phyloP scores from a whole-genome alignment of 2,797 vertebrate species.

The Coilia nasus region DNA sequence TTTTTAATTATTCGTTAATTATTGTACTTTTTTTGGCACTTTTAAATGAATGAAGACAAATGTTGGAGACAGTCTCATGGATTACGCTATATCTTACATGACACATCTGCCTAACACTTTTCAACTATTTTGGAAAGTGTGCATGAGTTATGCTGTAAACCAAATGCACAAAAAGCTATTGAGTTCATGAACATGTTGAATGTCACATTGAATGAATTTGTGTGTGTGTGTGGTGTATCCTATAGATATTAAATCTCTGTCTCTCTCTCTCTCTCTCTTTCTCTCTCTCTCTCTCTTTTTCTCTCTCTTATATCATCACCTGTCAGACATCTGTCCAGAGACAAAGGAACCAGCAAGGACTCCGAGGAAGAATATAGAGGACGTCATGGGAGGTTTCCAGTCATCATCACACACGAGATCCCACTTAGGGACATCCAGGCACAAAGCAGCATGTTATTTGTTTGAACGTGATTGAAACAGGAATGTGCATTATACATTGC shows the following conservation, averaged over 20 bases:
- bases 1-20: too few relatives aligned
- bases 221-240: neutral
- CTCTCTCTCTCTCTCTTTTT: conserved; percentile 6
- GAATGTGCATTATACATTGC: too few relatives aligned
- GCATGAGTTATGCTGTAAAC: neutral
- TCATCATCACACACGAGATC: conserved; percentile 86
- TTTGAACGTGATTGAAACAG: neutral
- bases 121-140: neutral
- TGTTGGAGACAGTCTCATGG: neutral
- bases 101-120: too few relatives aligned
- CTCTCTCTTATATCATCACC: conserved; percentile 66
- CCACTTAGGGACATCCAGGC: conserved; percentile 79
- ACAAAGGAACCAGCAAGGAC: conserved; percentile 86
- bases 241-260: neutral
- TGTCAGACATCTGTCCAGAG: conserved; percentile 92
- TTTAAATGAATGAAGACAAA: neutral
- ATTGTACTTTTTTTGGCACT: too few relatives aligned
- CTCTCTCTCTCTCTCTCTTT: neutral
- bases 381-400: conserved; percentile 87
- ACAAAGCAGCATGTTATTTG: neutral
- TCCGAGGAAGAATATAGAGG: conserved; percentile 86
- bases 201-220: neutral
- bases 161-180: neutral
- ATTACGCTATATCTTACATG: neutral
- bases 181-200: neutral